phyloP scores from a whole-genome alignment of 2,113 vertebrate species.

The Corydoras sp. region DNA sequence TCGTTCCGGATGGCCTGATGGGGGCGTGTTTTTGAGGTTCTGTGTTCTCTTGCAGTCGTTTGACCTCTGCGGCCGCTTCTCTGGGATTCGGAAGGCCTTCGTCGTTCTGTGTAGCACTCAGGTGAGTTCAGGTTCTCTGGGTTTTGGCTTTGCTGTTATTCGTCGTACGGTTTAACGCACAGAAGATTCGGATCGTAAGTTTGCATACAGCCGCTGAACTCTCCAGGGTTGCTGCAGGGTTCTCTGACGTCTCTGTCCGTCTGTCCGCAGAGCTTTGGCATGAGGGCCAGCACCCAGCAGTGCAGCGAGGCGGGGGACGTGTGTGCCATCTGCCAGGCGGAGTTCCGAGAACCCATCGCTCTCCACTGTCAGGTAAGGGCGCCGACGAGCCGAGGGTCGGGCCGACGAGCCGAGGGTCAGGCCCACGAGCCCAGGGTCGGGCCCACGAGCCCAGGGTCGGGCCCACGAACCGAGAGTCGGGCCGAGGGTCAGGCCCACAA shows the following conservation, averaged over 20 bases:
- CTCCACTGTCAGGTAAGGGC: conserved; percentile 88
- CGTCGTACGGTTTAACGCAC: background rate
- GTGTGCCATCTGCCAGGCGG: conserved; percentile 92
- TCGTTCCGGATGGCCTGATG: no score
- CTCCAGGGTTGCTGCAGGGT: no score
- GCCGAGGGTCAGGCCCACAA: no score
- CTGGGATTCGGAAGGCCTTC: conserved; percentile 81
- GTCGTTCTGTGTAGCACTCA: conserved; percentile 83
- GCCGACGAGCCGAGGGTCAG: no score
- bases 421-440: no score
- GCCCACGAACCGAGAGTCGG: no score
- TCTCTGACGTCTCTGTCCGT: background rate
- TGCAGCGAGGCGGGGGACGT: conserved; percentile 89
- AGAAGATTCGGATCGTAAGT: no score
- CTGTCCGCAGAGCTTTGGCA: conserved; percentile 76
- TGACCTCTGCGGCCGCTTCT: conserved; percentile 86
- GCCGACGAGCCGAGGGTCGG: no score
- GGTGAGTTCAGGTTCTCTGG: conserved; percentile 60
- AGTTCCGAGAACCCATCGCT: conserved; percentile 88
- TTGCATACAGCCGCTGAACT: no score
- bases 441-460: no score
- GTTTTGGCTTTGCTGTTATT: background rate
- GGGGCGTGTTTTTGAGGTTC: background rate
- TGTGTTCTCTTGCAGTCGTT: conserved; percentile 72
- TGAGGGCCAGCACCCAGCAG: conserved; percentile 87